Evolutionary conservation across 2,797 vertebrate genomes (phyloP).

Genomic region (Telmatherina bonti): DNA sequence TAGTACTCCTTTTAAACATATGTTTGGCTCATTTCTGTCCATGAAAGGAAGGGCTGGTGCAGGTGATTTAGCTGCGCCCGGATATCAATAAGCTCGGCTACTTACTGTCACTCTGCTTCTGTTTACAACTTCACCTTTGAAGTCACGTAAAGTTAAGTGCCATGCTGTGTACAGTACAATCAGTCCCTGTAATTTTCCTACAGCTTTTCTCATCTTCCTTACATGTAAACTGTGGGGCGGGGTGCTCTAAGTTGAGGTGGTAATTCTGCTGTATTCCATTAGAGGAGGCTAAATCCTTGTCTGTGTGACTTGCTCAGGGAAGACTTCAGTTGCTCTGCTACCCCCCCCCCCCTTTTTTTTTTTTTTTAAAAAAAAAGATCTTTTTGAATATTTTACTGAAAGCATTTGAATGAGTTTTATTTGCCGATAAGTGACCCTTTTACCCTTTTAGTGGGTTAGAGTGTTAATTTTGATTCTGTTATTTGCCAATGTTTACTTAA

Average conservation of each 20-base stretch:
- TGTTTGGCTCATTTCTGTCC: conserved; percentile 13
- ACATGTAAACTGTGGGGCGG: conserved; percentile 22
- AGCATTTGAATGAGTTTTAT: conserved; percentile 85
- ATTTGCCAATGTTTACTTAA: conserved; percentile 52
- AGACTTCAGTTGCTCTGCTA: conserved; percentile 85
- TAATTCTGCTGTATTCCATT: conserved; percentile 60
- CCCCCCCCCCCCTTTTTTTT: conserved; percentile 64
- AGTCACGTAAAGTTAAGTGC: conserved; percentile 69
- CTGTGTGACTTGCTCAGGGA: conserved; percentile 86
- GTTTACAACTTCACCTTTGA: conserved; percentile 73
- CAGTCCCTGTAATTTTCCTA: conserved; percentile 45
- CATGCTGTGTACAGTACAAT: conserved; percentile 70
- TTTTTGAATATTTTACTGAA: conserved; percentile 82
- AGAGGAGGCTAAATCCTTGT: conserved; percentile 66
- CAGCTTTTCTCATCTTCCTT: conserved; percentile 50
- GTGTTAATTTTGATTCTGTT: not conserved
- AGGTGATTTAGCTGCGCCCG: conserved; percentile 30
- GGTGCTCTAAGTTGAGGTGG: conserved; percentile 45
- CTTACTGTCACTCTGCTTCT: conserved; percentile 52
- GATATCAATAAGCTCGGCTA: conserved; percentile 38
- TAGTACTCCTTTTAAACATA: not conserved
- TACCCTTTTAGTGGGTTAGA: not conserved
- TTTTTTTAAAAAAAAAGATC: conserved; percentile 10
- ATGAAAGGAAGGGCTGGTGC: conserved; percentile 24
- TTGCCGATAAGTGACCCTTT: conserved; percentile 84